A percentile compares a stretch with the other conserved stretches of the same genome.
Conservation (phyloP, 2,797 vertebrate genomes). For the Squalus acanthias region DNA sequence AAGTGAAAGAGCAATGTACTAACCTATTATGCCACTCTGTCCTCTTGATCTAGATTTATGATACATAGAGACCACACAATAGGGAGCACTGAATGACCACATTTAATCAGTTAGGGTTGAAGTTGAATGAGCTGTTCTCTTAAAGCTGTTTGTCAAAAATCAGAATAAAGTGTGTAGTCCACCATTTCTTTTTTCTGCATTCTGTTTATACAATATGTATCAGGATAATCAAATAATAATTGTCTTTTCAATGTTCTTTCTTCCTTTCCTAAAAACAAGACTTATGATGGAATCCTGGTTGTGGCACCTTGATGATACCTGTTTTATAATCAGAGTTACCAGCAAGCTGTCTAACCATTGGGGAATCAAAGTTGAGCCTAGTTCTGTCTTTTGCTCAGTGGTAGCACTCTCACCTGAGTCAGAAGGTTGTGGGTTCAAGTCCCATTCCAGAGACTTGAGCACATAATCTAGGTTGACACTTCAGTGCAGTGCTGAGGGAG, state of each 20-base stretch:
- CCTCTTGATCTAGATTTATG: neutral
- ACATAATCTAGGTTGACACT: neutral
- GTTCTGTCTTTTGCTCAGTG: neutral
- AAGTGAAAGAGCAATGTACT: neutral
- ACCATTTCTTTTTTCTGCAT: neutral
- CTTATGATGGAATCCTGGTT: neutral
- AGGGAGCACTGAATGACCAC: neutral
- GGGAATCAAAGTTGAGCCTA: neutral
- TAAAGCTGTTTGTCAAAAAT: neutral
- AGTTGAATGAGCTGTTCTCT: neutral
- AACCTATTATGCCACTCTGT: neutral
- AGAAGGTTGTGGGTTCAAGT: neutral
- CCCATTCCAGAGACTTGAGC: neutral
- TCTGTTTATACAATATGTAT: neutral
- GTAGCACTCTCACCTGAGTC: neutral
- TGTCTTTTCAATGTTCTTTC: neutral
- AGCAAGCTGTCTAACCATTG: neutral
- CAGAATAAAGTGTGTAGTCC: neutral
- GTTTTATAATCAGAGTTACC: neutral
- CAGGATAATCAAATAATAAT: slow-evolving; percentile 14
- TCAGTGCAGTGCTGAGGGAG: neutral
- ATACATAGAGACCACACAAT: neutral
- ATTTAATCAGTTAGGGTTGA: neutral
- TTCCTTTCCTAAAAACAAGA: neutral
- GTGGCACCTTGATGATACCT: neutral